Conservation (phyloP, 2,888 invertebrate species). For the Microctonus brassicae region DNA sequence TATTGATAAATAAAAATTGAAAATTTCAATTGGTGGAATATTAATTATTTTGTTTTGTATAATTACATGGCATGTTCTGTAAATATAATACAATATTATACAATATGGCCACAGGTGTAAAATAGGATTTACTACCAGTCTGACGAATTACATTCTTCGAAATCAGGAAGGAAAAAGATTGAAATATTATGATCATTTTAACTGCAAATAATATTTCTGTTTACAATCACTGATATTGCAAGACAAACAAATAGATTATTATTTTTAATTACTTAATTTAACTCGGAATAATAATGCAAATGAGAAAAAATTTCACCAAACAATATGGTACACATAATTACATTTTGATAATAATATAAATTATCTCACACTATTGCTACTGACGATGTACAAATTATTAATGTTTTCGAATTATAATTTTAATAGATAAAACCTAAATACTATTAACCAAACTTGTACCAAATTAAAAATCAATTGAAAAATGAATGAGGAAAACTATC, state of each 20-base stretch:
- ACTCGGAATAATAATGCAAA: neutral
- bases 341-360: neutral
- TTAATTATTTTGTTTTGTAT: conserved; percentile 29
- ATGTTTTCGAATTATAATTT: neutral
- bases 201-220: neutral
- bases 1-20: neutral
- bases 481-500: neutral
- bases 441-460: neutral
- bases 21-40: conserved; percentile 23
- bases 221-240: neutral
- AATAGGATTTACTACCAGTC: neutral
- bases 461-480: neutral
- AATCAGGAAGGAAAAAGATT: conserved; percentile 1
- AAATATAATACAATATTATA: conserved; percentile 51
- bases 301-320: neutral
- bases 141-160: neutral
- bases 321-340: neutral
- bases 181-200: neutral
- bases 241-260: neutral
- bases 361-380: neutral
- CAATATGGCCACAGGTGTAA: conserved; percentile 49
- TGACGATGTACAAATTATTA: neutral
- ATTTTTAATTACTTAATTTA: neutral
- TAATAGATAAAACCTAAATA: neutral
- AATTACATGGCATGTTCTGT: conserved; percentile 50